Conservation (phyloP, 2,113 vertebrate genomes). For the Panthera leo region DNA sequence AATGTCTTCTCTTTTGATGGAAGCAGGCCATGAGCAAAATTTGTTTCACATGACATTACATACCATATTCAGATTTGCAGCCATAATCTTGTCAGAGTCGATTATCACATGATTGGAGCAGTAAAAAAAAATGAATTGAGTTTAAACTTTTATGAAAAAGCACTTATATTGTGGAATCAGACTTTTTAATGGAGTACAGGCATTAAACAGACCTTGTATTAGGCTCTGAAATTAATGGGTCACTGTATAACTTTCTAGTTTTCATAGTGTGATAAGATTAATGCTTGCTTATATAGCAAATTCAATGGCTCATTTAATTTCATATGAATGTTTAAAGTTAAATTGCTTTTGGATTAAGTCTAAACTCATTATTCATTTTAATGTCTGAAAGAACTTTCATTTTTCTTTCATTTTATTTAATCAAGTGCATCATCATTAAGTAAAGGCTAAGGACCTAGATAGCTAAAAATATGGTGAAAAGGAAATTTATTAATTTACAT, state of each 20-base stretch:
- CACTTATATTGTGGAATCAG: constrained; percentile 85
- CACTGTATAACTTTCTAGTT: constrained; percentile 87
- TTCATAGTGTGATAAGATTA: constrained; percentile 91
- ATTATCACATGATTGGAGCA: constrained; percentile 84
- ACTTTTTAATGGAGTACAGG: constrained; percentile 89
- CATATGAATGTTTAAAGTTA: constrained; percentile 92
- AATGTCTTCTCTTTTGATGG: constrained; percentile 50
- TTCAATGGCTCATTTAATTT: constrained; percentile 95
- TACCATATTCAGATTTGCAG: constrained; percentile 69
- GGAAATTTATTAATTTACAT: constrained; percentile 86
- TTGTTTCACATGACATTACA: constrained; percentile 68
- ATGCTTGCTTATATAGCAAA: constrained; percentile 92
- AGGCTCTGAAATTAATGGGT: constrained; percentile 90
- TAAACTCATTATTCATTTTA: constrained; percentile 90
- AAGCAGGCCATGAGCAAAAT: constrained; percentile 60
- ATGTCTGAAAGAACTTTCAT: constrained; percentile 89
- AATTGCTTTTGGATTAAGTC: constrained; percentile 93
- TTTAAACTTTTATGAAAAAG: constrained; percentile 87
- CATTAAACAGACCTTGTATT: constrained; percentile 89
- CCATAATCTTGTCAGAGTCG: constrained; percentile 80
- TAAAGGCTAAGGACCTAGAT: constrained; percentile 83
- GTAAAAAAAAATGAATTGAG: constrained; percentile 81
- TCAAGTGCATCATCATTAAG: constrained; percentile 89
- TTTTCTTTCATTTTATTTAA: constrained; percentile 91
- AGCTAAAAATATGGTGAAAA: constrained; percentile 82